Conservation (phyloP, 2,888 invertebrate species). For the Spodoptera exigua region DNA sequence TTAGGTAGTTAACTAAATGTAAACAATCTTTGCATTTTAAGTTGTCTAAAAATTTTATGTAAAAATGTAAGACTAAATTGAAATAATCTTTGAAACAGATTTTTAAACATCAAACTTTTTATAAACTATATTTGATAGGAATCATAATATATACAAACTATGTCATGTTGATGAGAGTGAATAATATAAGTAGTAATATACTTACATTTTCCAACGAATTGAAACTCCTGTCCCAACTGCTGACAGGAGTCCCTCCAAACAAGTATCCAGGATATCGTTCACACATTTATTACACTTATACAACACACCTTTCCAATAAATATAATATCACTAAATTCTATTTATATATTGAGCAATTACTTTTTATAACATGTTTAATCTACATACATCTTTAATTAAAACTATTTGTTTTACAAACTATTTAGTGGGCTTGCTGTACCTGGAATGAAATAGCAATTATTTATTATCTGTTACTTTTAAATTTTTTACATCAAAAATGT, state of each 20-base stretch:
- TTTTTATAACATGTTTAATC: constrained; percentile 61
- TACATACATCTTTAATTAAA: constrained; percentile 48
- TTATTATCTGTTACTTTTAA: neutral
- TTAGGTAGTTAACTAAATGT: too few species aligned
- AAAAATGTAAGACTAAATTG: too few species aligned
- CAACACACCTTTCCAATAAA: constrained; percentile 44
- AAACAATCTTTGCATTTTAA: too few species aligned
- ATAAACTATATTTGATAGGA: too few species aligned
- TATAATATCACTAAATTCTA: constrained; percentile 55
- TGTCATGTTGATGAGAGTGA: too few species aligned
- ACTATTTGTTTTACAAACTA: constrained; percentile 45
- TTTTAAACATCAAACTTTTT: too few species aligned
- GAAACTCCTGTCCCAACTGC: constrained; percentile 86
- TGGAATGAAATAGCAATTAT: constrained; percentile 40
- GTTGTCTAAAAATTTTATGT: too few species aligned
- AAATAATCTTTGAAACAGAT: too few species aligned
- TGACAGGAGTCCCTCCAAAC: constrained; percentile 85
- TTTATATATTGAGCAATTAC: constrained; percentile 71
- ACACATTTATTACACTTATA: constrained; percentile 74
- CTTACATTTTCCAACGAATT: constrained; percentile 85
- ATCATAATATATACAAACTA: too few species aligned
- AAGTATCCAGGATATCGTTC: constrained; percentile 84
- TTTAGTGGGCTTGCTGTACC: constrained; percentile 48
- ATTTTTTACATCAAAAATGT: neutral
- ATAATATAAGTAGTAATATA: constrained; percentile 46